phyloP scores from a whole-genome alignment of 2,888 invertebrate species.

The Chrysina gloriosa region DNA sequence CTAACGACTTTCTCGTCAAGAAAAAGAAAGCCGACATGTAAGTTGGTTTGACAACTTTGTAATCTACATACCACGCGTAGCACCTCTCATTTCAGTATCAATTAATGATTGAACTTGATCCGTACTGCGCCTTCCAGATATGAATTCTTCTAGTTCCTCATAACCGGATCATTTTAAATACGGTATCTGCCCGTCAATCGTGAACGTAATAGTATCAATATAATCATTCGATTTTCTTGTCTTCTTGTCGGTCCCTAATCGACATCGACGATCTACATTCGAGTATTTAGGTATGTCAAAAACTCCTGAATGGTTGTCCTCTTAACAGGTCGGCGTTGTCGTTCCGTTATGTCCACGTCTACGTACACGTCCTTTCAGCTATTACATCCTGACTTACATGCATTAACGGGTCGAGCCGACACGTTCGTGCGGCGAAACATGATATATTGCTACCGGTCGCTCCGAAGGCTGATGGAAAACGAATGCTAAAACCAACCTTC shows the following conservation, averaged over 20 bases:
- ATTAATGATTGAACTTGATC: no score
- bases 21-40: no score
- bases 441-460: conserved; percentile 8
- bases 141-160: background rate
- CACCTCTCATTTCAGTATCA: no score
- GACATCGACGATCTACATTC: background rate
- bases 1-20: no score
- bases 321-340: background rate
- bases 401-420: conserved; percentile 6
- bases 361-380: background rate
- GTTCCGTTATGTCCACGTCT: background rate
- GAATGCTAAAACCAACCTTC: background rate
- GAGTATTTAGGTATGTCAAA: conserved; percentile 9
- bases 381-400: background rate
- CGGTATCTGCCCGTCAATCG: background rate
- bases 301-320: background rate
- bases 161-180: background rate
- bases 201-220: background rate
- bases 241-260: conserved; percentile 6
- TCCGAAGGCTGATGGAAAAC: background rate
- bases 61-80: no score
- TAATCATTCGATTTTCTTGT: background rate
- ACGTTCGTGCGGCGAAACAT: background rate
- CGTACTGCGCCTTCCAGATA: background rate
- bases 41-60: no score